phyloP scores from a whole-genome alignment of 2,113 vertebrate species.

The Cygnus buccinator region DNA sequence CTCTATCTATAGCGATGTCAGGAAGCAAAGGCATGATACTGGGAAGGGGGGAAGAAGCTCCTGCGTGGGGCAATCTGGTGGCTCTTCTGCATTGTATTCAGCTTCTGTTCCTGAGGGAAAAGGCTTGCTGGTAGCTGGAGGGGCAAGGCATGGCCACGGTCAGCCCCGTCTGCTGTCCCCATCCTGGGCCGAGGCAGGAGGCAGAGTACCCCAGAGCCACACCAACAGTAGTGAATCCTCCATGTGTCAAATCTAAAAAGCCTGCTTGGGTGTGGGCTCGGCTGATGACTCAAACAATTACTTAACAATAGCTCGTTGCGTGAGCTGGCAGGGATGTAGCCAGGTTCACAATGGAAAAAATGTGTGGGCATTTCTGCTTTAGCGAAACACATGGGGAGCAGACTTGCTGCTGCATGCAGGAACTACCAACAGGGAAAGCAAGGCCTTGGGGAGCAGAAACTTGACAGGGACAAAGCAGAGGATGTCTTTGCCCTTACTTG shows the following conservation, averaged over 20 bases:
- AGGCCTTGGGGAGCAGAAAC: conserved; percentile 68
- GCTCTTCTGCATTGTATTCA: background rate
- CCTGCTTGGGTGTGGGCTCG: conserved; percentile 51
- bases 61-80: background rate
- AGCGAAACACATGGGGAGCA: background rate
- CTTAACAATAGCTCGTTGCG: conserved; percentile 55
- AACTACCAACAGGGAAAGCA: conserved; percentile 61
- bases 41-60: background rate
- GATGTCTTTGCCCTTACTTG: conserved; percentile 63
- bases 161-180: background rate
- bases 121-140: background rate
- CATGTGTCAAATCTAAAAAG: conserved; percentile 16
- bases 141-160: background rate
- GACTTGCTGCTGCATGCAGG: conserved; percentile 56
- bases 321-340: conserved; percentile 59
- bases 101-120: background rate
- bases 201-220: conserved; percentile 4
- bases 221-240: conserved; percentile 7
- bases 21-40: background rate
- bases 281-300: conserved; percentile 60
- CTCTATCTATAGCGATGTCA: background rate
- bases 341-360: conserved; percentile 64
- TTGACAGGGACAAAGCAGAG: conserved; percentile 52
- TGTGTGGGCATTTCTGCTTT: conserved; percentile 47
- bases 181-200: background rate